phyloP scores from a whole-genome alignment of 2,888 invertebrate species.

The Sinhomidia bicolor region DNA sequence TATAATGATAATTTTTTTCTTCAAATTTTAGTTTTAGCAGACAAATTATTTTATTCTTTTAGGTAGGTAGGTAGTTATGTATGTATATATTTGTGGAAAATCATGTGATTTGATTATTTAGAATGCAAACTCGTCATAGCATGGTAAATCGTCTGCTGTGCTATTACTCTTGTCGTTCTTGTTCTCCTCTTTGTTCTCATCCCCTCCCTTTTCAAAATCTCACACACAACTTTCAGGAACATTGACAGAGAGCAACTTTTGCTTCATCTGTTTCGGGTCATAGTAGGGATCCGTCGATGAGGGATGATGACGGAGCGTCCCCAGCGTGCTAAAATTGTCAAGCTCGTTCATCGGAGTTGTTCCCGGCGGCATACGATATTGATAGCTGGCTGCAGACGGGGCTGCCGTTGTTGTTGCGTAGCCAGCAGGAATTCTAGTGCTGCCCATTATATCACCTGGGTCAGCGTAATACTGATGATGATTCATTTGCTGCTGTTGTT shows the following conservation, averaged over 20 bases:
- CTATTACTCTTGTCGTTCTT: too few species aligned
- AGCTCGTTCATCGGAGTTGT: conserved; percentile 76
- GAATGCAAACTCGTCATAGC: conserved; percentile 16
- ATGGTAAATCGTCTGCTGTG: too few species aligned
- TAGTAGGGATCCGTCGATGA: conserved; percentile 76
- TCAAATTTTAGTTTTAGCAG: neutral
- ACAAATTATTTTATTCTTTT: neutral
- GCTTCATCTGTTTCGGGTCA: conserved; percentile 80
- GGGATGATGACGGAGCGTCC: conserved; percentile 75
- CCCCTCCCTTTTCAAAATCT: conserved; percentile 45
- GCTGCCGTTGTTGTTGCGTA: conserved; percentile 48
- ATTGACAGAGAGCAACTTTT: conserved; percentile 79
- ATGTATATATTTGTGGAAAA: too few species aligned
- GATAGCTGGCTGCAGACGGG: conserved; percentile 65
- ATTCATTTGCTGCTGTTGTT: conserved; percentile 56
- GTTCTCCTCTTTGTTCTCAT: too few species aligned
- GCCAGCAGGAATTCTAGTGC: conserved; percentile 57
- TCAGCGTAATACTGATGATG: conserved; percentile 76
- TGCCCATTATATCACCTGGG: conserved; percentile 62
- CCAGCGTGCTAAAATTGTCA: conserved; percentile 77
- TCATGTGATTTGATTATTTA: neutral
- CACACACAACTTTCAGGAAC: conserved; percentile 80
- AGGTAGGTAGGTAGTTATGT: too few species aligned
- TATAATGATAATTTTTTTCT: neutral
- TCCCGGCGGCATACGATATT: conserved; percentile 64